These are phyloP conservation scores for Pandemis cinnamomeana DNA, from an alignment of 2,888 invertebrate species.

Conservation along the genomic window DNA sequence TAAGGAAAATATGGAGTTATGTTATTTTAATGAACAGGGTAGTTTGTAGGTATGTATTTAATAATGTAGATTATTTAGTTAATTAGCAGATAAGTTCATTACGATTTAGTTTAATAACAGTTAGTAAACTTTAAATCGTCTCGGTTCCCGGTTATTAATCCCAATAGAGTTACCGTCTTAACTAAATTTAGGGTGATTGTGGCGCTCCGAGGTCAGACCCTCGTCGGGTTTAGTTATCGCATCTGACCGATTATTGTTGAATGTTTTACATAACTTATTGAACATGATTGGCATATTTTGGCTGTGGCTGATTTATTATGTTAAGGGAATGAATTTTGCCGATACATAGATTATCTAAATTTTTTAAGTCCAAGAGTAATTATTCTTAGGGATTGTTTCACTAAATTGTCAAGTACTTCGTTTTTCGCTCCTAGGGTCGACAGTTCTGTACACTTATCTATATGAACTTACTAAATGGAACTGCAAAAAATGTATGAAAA, in stretches of 20 bases:
- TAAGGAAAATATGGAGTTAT: too few relatives aligned
- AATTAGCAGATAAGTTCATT: not conserved
- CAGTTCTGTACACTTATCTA: too few relatives aligned
- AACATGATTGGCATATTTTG: not conserved
- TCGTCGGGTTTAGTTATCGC: conserved; percentile 22
- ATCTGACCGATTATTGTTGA: conserved; percentile 12
- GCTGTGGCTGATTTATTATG: too few relatives aligned
- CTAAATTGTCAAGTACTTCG: too few relatives aligned
- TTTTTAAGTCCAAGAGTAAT: too few relatives aligned
- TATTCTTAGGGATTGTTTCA: too few relatives aligned
- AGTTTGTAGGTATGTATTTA: too few relatives aligned
- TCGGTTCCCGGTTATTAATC: conserved; percentile 28
- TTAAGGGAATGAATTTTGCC: not conserved
- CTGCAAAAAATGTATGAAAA: too few relatives aligned
- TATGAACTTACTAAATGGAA: too few relatives aligned
- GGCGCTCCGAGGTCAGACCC: conserved; percentile 33
- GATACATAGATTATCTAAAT: too few relatives aligned
- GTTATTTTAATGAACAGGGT: too few relatives aligned
- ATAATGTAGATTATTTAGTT: not conserved
- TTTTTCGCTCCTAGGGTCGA: too few relatives aligned
- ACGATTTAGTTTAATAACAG: conserved; percentile 22
- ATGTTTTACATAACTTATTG: not conserved
- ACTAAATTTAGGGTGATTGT: conserved; percentile 35
- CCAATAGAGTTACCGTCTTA: conserved; percentile 28
- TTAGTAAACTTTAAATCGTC: conserved; percentile 31